Evolutionary conservation across 2,888 invertebrate genomes (phyloP).

Genomic region (Aradus depressus): DNA sequence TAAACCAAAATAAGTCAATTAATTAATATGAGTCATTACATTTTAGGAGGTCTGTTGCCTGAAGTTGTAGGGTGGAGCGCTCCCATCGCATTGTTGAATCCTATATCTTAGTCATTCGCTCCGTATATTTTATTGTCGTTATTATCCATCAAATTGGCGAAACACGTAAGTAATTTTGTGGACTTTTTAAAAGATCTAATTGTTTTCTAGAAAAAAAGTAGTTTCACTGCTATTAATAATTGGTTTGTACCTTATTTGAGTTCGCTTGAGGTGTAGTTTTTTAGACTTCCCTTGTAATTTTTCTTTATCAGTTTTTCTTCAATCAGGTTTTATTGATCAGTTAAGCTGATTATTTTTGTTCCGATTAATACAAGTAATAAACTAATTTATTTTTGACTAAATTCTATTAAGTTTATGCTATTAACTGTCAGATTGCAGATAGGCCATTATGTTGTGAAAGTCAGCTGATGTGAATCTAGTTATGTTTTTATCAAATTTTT

Average conservation of each 20-base stretch:
- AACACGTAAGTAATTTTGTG: slow-evolving; percentile 23
- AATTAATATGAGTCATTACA: no score
- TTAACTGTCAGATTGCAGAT: slow-evolving; percentile 19
- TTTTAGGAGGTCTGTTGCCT: slow-evolving; percentile 10
- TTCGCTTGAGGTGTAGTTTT: not conserved
- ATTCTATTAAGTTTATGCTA: slow-evolving; percentile 1
- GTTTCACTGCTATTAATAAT: not conserved
- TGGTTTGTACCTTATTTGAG: not conserved
- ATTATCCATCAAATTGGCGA: slow-evolving; percentile 25
- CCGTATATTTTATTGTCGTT: slow-evolving; percentile 20
- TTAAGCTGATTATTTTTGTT: not conserved
- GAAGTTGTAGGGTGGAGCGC: slow-evolving; percentile 18
- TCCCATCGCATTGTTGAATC: slow-evolving; percentile 18
- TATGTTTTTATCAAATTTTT: slow-evolving; percentile 10
- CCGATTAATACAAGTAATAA: slow-evolving; percentile 1
- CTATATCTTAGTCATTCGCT: slow-evolving; percentile 13
- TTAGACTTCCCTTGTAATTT: not conserved
- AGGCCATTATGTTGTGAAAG: slow-evolving; percentile 15
- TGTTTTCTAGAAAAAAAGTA: not conserved
- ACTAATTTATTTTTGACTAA: not conserved
- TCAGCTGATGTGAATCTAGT: slow-evolving; percentile 19
- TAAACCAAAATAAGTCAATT: no score
- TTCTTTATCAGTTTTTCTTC: not conserved
- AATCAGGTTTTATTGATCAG: not conserved
- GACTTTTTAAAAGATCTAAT: no score